Percentiles rank a stretch among this genome's conserved stretches.
Evolutionary conservation across 2,797 vertebrate species (phyloP).

Genomic region (Garrulus glandarius): DNA sequence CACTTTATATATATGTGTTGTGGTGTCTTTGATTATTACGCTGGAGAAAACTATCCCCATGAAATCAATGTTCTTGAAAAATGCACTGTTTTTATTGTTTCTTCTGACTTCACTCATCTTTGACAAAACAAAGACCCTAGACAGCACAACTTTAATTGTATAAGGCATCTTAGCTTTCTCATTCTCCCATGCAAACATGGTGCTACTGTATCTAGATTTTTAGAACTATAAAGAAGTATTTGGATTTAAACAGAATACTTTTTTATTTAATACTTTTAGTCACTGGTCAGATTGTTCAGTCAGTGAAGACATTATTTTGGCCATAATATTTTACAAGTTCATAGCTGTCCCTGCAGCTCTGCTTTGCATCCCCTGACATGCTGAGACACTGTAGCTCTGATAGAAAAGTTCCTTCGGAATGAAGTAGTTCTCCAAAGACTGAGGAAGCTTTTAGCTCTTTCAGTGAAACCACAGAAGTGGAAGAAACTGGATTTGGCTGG

Average conservation of each 20-base stretch:
- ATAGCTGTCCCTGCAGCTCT: not conserved
- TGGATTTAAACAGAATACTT: not conserved
- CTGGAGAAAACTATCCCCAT: not conserved
- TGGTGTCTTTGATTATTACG: not conserved
- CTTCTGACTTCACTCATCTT: not conserved
- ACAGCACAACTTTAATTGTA: not conserved
- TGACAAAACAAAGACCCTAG: not conserved
- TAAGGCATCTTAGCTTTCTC: not conserved
- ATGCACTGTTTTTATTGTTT: not conserved
- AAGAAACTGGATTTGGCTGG: not conserved
- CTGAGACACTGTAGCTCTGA: not conserved
- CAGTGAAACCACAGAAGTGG: not conserved
- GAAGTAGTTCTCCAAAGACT: not conserved
- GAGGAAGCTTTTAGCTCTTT: not conserved
- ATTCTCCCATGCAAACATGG: not conserved
- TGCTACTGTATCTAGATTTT: not conserved
- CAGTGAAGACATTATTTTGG: not conserved
- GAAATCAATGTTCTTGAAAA: not conserved
- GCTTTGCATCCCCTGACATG: fast-evolving
- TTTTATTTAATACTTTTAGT: not conserved
- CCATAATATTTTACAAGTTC: not conserved
- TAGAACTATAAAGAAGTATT: not conserved
- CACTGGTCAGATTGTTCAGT: not conserved
- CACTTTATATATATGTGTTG: not conserved
- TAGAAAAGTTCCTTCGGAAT: not conserved